Evolutionary conservation across 2,113 vertebrate genomes (phyloP).

Genomic region (Dicaeum eximium): DNA sequence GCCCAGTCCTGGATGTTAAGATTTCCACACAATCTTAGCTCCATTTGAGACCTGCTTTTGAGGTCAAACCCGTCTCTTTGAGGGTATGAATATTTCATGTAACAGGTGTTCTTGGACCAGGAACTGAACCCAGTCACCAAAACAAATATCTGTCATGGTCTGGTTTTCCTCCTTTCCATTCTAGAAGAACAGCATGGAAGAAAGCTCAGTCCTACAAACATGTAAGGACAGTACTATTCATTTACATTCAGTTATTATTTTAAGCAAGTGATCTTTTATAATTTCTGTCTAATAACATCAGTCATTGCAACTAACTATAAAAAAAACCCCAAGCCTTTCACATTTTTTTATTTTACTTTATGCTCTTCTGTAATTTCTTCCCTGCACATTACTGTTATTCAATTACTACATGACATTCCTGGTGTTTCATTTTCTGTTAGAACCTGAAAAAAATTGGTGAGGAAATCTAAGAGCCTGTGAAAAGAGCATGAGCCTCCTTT

Average conservation of each 20-base stretch:
- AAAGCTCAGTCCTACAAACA: neutral
- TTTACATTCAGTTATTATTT: neutral
- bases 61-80: neutral
- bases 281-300: neutral
- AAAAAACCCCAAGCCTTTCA: neutral
- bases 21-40: neutral
- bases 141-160: neutral
- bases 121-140: neutral
- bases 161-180: neutral
- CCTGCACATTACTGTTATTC: neutral
- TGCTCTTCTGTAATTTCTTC: neutral
- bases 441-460: neutral
- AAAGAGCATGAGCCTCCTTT: conserved; percentile 3
- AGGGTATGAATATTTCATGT: neutral
- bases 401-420: neutral
- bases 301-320: neutral
- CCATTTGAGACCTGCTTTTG: neutral
- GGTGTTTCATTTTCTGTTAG: neutral
- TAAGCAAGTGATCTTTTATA: neutral
- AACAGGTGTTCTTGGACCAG: neutral
- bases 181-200: neutral
- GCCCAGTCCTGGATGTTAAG: neutral
- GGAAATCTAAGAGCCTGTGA: neutral
- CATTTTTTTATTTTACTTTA: neutral
- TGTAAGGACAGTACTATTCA: neutral